phyloP scores from a whole-genome alignment of 2,797 vertebrate species.

The Gallinago nigripennis region DNA sequence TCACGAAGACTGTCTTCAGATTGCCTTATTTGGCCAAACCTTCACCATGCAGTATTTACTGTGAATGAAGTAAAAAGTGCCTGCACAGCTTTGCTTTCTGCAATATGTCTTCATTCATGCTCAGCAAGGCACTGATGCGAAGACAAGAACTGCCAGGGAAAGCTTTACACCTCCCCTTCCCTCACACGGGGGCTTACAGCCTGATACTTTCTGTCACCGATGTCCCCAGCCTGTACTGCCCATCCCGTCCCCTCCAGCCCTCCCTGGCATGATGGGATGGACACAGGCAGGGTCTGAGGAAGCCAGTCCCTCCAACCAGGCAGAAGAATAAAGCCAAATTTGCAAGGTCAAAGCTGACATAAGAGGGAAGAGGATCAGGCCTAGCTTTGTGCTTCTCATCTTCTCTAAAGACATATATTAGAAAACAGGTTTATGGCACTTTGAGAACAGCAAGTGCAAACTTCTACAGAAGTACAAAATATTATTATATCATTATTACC shows the following conservation, averaged over 20 bases:
- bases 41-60: background rate
- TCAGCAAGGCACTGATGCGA: background rate
- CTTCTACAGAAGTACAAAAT: slow-evolving; percentile 24
- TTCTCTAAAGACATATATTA: background rate
- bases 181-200: fast-evolving
- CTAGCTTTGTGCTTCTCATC: background rate
- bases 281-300: background rate
- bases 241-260: fast-evolving
- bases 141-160: background rate
- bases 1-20: background rate
- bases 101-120: background rate
- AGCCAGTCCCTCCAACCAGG: background rate
- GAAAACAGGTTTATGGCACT: slow-evolving; percentile 23
- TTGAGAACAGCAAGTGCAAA: slow-evolving; percentile 30
- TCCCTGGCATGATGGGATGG: background rate
- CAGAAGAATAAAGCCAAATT: background rate
- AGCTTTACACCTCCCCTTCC: background rate
- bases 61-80: background rate
- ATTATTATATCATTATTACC: slow-evolving; percentile 12
- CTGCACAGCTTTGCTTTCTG: background rate
- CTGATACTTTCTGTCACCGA: background rate
- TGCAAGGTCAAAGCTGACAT: background rate
- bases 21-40: background rate
- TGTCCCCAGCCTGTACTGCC: background rate
- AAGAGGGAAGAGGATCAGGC: background rate